Evolutionary conservation across 2,113 vertebrate species (phyloP).

Genomic region (Heteronetta atricapilla): DNA sequence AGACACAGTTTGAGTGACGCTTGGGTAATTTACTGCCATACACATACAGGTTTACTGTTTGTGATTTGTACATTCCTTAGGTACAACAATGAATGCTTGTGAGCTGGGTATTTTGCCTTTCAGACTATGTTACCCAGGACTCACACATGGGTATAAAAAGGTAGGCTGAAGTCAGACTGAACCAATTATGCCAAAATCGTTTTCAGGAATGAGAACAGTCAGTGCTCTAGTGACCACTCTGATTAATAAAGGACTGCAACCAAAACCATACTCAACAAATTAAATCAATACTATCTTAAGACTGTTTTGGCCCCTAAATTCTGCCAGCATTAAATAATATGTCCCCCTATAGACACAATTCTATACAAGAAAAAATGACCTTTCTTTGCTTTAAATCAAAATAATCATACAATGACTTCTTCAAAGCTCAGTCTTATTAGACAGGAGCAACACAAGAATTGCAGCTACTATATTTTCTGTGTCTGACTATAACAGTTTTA

Average conservation of each 20-base stretch:
- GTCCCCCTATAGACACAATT: not conserved
- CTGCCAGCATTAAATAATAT: constrained; percentile 1
- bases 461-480: constrained; percentile 48
- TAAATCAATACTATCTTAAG: not conserved
- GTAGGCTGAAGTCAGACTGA: constrained; percentile 28
- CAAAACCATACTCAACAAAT: not conserved
- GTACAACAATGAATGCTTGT: fast-evolving
- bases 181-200: constrained; percentile 43
- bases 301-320: not conserved
- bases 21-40: not conserved
- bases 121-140: not conserved
- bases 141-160: not conserved
- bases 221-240: not conserved
- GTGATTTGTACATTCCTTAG: not conserved
- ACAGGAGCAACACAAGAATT: constrained; percentile 21
- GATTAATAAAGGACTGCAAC: constrained; percentile 19
- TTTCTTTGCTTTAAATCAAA: constrained; percentile 67
- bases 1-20: not conserved
- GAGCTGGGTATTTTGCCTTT: not conserved
- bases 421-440: constrained; percentile 57
- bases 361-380: constrained; percentile 19
- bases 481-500: constrained; percentile 30
- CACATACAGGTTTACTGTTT: not conserved
- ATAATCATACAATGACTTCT: constrained; percentile 54
- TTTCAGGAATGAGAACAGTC: constrained; percentile 24